phyloP scores from a whole-genome alignment of 2,113 vertebrate species.

The Nothoprocta perdicaria region DNA sequence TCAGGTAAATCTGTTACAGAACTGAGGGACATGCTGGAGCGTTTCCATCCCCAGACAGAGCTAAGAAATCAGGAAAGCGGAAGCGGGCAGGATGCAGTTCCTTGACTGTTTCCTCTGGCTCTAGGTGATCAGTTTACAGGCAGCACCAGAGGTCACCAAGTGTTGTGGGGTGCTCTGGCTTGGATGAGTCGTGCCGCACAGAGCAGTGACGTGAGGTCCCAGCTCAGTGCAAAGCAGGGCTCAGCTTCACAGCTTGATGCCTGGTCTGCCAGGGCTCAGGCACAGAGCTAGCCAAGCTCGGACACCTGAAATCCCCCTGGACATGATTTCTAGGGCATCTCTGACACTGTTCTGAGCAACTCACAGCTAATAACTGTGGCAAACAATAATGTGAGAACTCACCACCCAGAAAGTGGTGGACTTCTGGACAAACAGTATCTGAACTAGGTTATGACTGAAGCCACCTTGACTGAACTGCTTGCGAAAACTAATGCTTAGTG shows the following conservation, averaged over 20 bases:
- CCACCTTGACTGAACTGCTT: background rate
- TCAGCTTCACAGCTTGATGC: background rate
- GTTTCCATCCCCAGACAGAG: background rate
- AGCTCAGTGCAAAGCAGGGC: background rate
- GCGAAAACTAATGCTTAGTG: background rate
- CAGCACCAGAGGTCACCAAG: background rate
- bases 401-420: background rate
- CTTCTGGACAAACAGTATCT: background rate
- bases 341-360: background rate
- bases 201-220: background rate
- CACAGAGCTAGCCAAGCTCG: background rate
- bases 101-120: background rate
- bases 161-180: background rate
- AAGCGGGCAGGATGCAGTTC: background rate
- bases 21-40: background rate
- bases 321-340: background rate
- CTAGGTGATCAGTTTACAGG: background rate
- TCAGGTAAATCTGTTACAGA: background rate
- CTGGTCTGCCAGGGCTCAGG: rapidly evolving
- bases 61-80: background rate
- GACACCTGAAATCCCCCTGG: background rate
- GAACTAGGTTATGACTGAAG: background rate
- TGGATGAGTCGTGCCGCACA: background rate
- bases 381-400: background rate
- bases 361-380: background rate